A percentile compares a stretch with the other conserved stretches of the same genome.
Evolutionary conservation across 2,797 vertebrate species (phyloP).

Genomic region (Danio kyathit): DNA sequence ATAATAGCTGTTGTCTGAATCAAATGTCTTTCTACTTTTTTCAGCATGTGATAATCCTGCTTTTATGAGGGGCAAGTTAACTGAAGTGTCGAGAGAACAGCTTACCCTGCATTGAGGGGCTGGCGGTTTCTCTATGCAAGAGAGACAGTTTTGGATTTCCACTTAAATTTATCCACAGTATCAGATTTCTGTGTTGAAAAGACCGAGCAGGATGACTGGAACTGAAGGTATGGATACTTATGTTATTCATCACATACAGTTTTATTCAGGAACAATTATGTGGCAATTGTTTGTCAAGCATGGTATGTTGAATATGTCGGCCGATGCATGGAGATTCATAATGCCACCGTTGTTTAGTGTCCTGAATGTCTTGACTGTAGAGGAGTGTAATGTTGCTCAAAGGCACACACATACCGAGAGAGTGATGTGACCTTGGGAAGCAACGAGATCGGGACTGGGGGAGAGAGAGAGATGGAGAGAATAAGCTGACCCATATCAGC

Average conservation of each 20-base stretch:
- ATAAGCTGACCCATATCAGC: conserved; percentile 72
- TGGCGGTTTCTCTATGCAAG: conserved; percentile 50
- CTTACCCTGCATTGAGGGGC: conserved; percentile 58
- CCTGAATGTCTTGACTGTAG: conserved; percentile 21
- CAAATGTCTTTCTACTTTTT: conserved; percentile 51
- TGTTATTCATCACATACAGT: neutral
- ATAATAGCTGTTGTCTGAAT: neutral
- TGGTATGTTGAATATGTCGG: neutral
- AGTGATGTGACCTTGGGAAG: conserved; percentile 72
- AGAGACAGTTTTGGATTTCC: conserved; percentile 64
- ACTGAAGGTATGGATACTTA: conserved; percentile 70
- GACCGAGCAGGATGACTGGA: conserved; percentile 71
- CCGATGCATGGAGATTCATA: neutral
- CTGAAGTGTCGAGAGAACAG: conserved; percentile 64
- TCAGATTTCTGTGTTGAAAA: conserved; percentile 63
- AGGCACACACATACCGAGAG: conserved; percentile 38
- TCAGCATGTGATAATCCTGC: conserved; percentile 77
- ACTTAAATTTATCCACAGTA: conserved; percentile 63
- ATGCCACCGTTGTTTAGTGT: neutral
- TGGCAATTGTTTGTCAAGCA: neutral
- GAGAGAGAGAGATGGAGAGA: conserved; percentile 66
- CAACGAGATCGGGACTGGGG: conserved; percentile 49
- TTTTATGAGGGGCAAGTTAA: conserved; percentile 68
- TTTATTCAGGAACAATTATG: neutral
- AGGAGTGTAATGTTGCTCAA: conserved; percentile 35